Evolutionary conservation across 2,888 invertebrate species (phyloP), one percentile per base, ranked within the genome.

Genomic region (Amphipyra berbera): DNA sequence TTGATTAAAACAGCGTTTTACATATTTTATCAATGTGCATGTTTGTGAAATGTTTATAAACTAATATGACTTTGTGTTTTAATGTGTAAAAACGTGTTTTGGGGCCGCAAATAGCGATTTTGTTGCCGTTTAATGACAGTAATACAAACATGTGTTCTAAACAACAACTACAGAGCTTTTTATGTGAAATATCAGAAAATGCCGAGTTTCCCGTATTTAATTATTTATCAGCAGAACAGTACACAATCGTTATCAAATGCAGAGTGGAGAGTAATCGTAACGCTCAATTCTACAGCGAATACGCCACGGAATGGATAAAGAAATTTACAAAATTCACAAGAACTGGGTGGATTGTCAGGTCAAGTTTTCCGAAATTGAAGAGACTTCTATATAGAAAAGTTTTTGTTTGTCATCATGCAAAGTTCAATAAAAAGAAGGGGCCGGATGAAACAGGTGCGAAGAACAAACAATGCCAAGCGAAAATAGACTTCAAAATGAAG

Each of bases 401-500:
- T 1, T 88, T 65, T 68, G 56, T 40, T 0, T 88, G 88, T 33
- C 82, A 82, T 33, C 73, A 73, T 30, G 77, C 85, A 0, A 56
- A 70, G 6, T 69, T 64, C 35, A 85, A 86, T 55, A 87, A 76
- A 57, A 76, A 13, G 6, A 73, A 58, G 30, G 35, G 13, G 10
- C 30, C 50, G 0, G 38, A 48, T 13, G n/a, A 45, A 14, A 35
- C 33, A 0, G 38, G 49, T 2, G 30, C 78, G 45, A 78, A 60
- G 33, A 75, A 73, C 30, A 78, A 79, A 42, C 61, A 75, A 0
- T 87, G 87, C 58, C 61, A 54, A 42, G 88, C 88, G 1, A 78
- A 76, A 56, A 75, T 88, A 7, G 82, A 86, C 38, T 87, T 88
- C 38, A 80, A 76, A 76, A 42, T 86, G 9, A 87, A 84, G 61